Evolutionary conservation across 2,888 invertebrate species (phyloP).

Genomic region (Thymelicus lineola): DNA sequence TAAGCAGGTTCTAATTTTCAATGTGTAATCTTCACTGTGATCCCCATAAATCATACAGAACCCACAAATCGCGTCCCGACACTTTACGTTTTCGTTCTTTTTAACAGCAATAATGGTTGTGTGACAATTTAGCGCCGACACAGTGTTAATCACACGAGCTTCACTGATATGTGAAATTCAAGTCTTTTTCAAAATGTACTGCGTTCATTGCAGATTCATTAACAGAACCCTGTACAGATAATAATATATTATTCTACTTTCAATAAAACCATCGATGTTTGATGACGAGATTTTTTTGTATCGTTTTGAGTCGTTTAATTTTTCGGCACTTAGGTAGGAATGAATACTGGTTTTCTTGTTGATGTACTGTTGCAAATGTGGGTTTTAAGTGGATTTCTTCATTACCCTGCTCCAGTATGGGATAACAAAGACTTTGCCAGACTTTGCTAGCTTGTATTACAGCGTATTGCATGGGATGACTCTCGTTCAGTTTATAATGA

Average conservation of each 20-base stretch:
- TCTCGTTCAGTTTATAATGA: too few relatives aligned
- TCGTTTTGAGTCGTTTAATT: background rate
- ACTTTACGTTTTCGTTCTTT: slow-evolving; percentile 7
- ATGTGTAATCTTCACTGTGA: too few relatives aligned
- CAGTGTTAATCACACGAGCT: slow-evolving; percentile 18
- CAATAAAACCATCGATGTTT: background rate
- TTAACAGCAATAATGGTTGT: slow-evolving; percentile 31
- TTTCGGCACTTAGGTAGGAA: background rate
- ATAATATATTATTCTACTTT: background rate
- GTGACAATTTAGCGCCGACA: slow-evolving; percentile 27
- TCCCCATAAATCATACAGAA: background rate
- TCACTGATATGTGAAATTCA: slow-evolving; percentile 22
- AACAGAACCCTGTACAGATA: background rate
- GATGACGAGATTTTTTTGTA: background rate
- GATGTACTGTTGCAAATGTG: too few relatives aligned
- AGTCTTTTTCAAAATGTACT: slow-evolving; percentile 11
- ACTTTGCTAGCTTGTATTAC: too few relatives aligned
- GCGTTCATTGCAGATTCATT: slow-evolving; percentile 5
- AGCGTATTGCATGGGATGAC: too few relatives aligned
- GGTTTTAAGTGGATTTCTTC: too few relatives aligned
- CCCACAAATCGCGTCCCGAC: background rate
- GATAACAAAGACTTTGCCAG: too few relatives aligned
- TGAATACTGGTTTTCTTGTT: too few relatives aligned
- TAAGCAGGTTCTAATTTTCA: too few relatives aligned
- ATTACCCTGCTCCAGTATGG: too few relatives aligned